Base-by-base conservation (phyloP, 2,888 invertebrate species). In the Drosophila nigricruria region DNA sequence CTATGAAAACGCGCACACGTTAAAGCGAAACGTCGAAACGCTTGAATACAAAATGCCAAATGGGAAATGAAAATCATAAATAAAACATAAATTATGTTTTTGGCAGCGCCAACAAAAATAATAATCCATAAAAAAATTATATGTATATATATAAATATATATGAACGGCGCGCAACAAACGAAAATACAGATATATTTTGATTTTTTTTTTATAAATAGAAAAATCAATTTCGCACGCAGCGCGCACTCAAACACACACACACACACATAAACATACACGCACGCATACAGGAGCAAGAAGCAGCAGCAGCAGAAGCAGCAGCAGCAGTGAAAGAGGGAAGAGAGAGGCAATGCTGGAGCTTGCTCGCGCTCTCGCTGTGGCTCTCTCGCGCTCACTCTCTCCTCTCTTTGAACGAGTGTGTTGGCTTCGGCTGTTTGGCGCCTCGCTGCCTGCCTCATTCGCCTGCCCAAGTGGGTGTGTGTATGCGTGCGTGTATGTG, bases 141-240 rank as follows among this genome's bases (percentile, higher is more conserved):
- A 50, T 66, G 67, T 52, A 70, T 64, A 57, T 70, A 75, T 56
- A 57, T 59, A 70, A 47, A 53, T 66, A 70, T 53, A 66, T 64
- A 49, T 70, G 62, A 65, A 58, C 72, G 73, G 62, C 77, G 77
- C 69, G 77, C 80, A 73, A 81, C 78, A 78, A 79, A 81, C 81
- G 73, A 85, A 77, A 81, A 87, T 84, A 73, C 81, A 88, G 86
- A 85, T 81, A 85, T 85, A 85, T 86, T 85, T 86, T 86, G 85
- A 73, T 88, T 88, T 89, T 87, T 87, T 84, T 87, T 87, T 87
- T 87, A 87, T 87, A 87, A 87, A 87, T 87, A 87, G 86, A 87
- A 87, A 87, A 87, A 87, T 87, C 86, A 87, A 87, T 87, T 87
- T 87, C 85, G 89, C 89, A 87, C 89, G 89, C 89, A 88, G 85